A percentile compares a stretch with the other conserved stretches of the same genome.
Evolutionary conservation across 2,888 invertebrate genomes (phyloP).

Genomic region (Synergus gifuensis): DNA sequence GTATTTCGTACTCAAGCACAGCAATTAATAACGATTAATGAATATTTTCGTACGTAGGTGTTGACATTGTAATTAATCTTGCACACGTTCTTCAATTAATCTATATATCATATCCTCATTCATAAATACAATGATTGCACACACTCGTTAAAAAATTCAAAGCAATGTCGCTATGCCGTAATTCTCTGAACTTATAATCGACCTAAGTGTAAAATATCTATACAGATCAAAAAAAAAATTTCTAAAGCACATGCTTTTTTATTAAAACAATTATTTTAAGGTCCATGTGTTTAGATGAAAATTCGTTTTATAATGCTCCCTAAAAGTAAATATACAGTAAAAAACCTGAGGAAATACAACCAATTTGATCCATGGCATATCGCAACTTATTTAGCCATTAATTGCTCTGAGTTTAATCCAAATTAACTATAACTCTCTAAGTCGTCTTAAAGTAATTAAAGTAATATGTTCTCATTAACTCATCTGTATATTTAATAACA

Average conservation of each 20-base stretch:
- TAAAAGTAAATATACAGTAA: constrained; percentile 2
- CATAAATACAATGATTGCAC: constrained; percentile 24
- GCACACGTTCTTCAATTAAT: background rate
- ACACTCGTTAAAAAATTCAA: background rate
- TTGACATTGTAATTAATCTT: background rate
- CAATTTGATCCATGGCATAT: constrained; percentile 21
- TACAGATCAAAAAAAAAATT: background rate
- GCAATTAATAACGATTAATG: background rate
- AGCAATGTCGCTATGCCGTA: background rate
- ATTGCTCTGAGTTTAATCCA: background rate
- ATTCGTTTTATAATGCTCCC: background rate
- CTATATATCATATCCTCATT: background rate
- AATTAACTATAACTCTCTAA: background rate
- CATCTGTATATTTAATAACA: background rate
- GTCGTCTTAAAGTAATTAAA: background rate
- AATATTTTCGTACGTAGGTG: background rate
- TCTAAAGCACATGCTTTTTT: background rate
- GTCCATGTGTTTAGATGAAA: background rate
- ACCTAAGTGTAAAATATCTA: constrained; percentile 3
- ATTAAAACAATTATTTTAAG: background rate
- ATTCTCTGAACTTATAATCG: background rate
- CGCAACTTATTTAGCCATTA: background rate
- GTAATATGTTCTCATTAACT: background rate
- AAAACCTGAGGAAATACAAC: constrained; percentile 33
- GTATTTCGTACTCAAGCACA: constrained; percentile 13